A percentile compares a stretch with the other conserved stretches of the same genome.
Evolutionary conservation across 2,888 invertebrate genomes (phyloP).

Genomic region (Tortrix viridana): DNA sequence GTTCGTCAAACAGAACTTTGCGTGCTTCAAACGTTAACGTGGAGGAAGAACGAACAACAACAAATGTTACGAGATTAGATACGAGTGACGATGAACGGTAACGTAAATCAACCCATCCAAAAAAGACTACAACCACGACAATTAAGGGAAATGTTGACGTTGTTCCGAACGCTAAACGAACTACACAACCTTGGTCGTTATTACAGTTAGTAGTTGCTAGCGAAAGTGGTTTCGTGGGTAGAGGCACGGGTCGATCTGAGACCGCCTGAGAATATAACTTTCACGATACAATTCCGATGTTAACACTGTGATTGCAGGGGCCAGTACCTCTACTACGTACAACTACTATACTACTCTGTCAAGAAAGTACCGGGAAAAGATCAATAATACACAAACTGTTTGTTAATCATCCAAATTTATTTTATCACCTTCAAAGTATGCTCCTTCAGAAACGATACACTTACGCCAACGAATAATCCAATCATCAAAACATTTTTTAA

Average conservation of each 20-base stretch:
- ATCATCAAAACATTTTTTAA: too few relatives aligned
- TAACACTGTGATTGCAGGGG: constrained; percentile 63
- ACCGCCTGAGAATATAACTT: constrained; percentile 79
- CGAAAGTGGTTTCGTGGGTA: constrained; percentile 78
- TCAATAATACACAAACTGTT: too few relatives aligned
- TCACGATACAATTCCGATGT: constrained; percentile 77
- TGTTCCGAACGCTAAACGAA: constrained; percentile 20
- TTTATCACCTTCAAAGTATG: too few relatives aligned
- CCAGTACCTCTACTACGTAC: constrained; percentile 42
- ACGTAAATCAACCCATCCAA: background rate
- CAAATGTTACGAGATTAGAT: background rate
- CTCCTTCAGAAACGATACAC: too few relatives aligned
- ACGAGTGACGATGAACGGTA: background rate
- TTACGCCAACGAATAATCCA: too few relatives aligned
- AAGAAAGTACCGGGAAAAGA: too few relatives aligned
- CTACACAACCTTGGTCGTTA: constrained; percentile 48
- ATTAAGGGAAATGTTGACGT: constrained; percentile 30
- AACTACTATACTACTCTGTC: background rate
- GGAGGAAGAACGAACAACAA: background rate
- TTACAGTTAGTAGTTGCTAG: constrained; percentile 52
- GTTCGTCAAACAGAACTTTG: too few relatives aligned
- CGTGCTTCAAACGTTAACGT: background rate
- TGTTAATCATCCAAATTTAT: too few relatives aligned
- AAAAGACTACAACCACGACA: constrained; percentile 5
- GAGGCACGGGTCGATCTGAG: constrained; percentile 64